Evolutionary conservation across 2,797 vertebrate species (phyloP).

Genomic region (Monodelphis domestica): DNA sequence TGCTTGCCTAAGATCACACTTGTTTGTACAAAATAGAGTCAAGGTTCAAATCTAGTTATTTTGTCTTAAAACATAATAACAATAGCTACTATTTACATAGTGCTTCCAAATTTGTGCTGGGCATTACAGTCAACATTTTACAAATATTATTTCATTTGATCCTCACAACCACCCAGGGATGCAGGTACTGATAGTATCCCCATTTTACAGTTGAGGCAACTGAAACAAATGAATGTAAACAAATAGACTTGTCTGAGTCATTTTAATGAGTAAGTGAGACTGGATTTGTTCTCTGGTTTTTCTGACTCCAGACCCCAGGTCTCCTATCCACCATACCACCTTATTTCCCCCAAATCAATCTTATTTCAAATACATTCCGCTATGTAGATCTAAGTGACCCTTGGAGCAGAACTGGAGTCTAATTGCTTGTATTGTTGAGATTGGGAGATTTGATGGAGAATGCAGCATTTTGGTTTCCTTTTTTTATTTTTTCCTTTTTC

Average conservation of each 20-base stretch:
- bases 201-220: background rate
- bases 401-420: background rate
- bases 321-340: background rate
- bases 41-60: background rate
- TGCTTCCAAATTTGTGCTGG: background rate
- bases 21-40: background rate
- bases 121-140: background rate
- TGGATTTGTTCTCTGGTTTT: background rate
- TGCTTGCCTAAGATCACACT: background rate
- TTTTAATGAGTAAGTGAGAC: background rate
- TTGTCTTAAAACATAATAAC: background rate
- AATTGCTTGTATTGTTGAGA: slow-evolving; percentile 25
- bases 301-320: background rate
- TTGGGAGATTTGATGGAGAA: slow-evolving; percentile 26
- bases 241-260: background rate
- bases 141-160: background rate
- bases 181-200: background rate
- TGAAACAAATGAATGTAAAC: background rate
- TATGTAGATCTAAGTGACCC: background rate
- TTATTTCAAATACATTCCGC: background rate
- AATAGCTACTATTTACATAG: background rate
- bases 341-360: background rate
- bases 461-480: background rate
- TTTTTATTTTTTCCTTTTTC: background rate
- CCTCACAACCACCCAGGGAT: background rate